These are phyloP conservation scores for Acleris cristana DNA, from an alignment of 2,888 invertebrate species.

Conservation along the genomic window DNA sequence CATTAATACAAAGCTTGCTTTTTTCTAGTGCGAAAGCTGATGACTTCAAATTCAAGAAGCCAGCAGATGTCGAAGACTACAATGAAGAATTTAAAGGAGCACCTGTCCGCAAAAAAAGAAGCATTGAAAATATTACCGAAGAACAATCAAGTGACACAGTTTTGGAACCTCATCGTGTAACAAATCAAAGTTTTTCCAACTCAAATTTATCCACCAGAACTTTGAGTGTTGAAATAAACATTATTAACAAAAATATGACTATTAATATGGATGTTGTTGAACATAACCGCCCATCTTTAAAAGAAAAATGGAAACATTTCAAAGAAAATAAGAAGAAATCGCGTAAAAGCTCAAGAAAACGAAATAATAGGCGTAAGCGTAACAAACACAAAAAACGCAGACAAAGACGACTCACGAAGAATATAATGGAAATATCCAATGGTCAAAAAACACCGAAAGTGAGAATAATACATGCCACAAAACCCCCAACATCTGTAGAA, in stretches of 20 bases:
- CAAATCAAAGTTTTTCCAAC: background rate
- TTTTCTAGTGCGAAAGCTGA: conserved; percentile 40
- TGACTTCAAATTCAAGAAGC: conserved; percentile 42
- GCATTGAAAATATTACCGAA: background rate
- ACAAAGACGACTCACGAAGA: background rate
- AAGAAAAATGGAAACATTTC: background rate
- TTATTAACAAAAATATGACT: no score
- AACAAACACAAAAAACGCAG: conserved; percentile 1
- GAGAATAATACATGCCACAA: background rate
- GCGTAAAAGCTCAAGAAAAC: background rate
- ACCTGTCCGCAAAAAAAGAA: conserved; percentile 46
- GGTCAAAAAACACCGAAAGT: background rate
- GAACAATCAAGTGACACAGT: background rate
- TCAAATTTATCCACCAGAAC: no score
- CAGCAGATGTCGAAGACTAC: conserved; percentile 48
- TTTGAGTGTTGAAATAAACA: no score
- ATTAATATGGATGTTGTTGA: background rate
- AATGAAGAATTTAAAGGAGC: conserved; percentile 67
- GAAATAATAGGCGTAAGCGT: background rate
- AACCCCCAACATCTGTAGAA: background rate
- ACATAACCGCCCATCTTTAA: background rate
- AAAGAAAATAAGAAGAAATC: background rate
- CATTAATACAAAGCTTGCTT: background rate
- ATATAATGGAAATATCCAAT: background rate
- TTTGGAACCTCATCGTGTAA: background rate